Percentiles rank a stretch among this genome's conserved stretches.
These are phyloP conservation scores for Leucoraja ocellata DNA, from an alignment of 2,797 vertebrate genomes.

Conservation along the genomic window DNA sequence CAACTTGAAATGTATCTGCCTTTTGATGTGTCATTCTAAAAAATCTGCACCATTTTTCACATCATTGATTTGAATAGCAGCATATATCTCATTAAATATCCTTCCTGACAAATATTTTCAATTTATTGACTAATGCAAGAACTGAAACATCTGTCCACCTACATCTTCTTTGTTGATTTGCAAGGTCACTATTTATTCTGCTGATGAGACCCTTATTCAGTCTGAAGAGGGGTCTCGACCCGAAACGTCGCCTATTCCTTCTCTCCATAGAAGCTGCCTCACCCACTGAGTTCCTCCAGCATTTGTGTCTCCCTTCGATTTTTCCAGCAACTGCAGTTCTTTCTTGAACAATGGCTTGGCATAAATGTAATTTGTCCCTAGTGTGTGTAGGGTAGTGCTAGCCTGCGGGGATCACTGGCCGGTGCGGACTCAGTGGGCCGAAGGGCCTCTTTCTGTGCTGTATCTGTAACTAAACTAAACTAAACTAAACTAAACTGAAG, in stretches of 20 bases:
- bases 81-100: background rate
- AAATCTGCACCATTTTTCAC: background rate
- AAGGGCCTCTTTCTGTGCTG: too few relatives aligned
- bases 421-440: too few relatives aligned
- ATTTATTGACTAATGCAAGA: background rate
- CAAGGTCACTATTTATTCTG: background rate
- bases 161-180: background rate
- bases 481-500: background rate
- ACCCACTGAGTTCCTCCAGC: too few relatives aligned
- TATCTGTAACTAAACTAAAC: background rate
- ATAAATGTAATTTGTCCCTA: too few relatives aligned
- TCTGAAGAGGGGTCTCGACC: too few relatives aligned
- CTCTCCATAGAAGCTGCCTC: too few relatives aligned
- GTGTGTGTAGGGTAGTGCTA: too few relatives aligned
- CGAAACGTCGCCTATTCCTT: too few relatives aligned
- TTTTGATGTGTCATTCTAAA: background rate
- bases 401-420: too few relatives aligned
- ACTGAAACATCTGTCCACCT: background rate
- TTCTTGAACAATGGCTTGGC: too few relatives aligned
- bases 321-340: too few relatives aligned
- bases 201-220: background rate
- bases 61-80: background rate
- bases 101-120: background rate
- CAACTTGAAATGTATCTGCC: background rate
- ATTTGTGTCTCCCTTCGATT: too few relatives aligned